Evolutionary conservation across 92 coral and sea anemone species (phyloP).

Genomic region (Parazoanthus swiftii): DNA sequence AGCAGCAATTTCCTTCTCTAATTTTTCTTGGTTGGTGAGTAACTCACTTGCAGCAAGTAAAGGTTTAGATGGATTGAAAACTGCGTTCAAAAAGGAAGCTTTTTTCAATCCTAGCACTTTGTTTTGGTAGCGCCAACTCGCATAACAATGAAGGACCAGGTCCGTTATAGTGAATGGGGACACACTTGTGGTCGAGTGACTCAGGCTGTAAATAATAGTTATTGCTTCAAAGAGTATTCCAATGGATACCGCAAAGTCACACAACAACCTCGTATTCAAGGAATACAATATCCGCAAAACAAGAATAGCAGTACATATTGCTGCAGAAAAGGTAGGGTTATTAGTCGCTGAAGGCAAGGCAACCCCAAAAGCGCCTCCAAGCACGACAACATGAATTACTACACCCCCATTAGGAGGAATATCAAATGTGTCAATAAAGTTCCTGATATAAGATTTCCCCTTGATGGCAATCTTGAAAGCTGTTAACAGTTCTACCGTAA

Average conservation of each 20-base stretch:
- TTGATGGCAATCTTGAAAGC: neutral
- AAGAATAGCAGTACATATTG: neutral
- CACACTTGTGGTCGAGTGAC: neutral
- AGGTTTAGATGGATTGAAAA: neutral
- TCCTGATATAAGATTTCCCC: neutral
- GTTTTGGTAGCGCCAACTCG: neutral
- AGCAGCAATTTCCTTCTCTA: conserved; percentile 46
- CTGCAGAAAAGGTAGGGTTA: neutral
- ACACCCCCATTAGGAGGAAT: conserved; percentile 1
- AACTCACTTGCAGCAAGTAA: conserved; percentile 1
- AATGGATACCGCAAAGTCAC: neutral
- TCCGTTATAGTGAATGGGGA: neutral
- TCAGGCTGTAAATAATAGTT: neutral
- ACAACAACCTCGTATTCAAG: neutral
- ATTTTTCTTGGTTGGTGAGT: conserved; percentile 20
- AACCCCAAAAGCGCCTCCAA: conserved; percentile 26
- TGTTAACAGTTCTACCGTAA: conserved; percentile 5
- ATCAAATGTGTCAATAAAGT: conserved; percentile 20
- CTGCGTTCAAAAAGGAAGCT: neutral
- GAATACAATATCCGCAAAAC: neutral
- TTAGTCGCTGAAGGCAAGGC: neutral
- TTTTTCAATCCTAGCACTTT: neutral
- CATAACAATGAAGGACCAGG: neutral
- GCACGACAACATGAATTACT: neutral
- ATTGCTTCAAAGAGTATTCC: neutral